A percentile compares a stretch with the other conserved stretches of the same genome.
Conservation (phyloP, 2,113 vertebrate genomes). For the Pachyramphus minor region DNA sequence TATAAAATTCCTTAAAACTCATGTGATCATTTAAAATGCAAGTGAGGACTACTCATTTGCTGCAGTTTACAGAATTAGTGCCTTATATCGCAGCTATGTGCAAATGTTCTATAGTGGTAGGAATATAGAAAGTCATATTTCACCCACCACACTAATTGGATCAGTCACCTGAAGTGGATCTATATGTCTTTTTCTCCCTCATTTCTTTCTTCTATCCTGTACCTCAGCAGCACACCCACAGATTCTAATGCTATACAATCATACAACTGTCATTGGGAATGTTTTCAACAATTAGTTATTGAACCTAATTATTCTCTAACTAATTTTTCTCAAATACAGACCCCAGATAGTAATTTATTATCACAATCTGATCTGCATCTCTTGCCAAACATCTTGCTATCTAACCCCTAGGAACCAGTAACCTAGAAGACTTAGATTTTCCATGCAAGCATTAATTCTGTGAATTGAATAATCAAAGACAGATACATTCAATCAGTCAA, state of each 20-base stretch:
- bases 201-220: not conserved
- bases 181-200: not conserved
- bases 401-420: constrained; percentile 46
- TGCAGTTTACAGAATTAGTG: not conserved
- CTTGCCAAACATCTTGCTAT: not conserved
- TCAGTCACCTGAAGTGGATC: not conserved
- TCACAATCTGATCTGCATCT: not conserved
- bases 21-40: not conserved
- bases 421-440: constrained; percentile 38
- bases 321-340: constrained; percentile 49
- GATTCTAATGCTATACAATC: not conserved
- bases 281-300: not conserved
- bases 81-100: not conserved
- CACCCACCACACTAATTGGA: not conserved
- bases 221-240: not conserved
- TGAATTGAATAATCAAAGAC: constrained; percentile 10
- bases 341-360: constrained; percentile 43
- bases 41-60: not conserved
- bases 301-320: not conserved
- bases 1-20: not conserved
- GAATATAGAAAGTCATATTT: not conserved
- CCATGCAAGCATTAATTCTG: constrained; percentile 60
- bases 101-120: not conserved
- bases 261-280: constrained; percentile 10
- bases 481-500: not conserved